Evolutionary conservation across 2,113 vertebrate species (phyloP).

Genomic region (Sminthopsis crassicaudata): DNA sequence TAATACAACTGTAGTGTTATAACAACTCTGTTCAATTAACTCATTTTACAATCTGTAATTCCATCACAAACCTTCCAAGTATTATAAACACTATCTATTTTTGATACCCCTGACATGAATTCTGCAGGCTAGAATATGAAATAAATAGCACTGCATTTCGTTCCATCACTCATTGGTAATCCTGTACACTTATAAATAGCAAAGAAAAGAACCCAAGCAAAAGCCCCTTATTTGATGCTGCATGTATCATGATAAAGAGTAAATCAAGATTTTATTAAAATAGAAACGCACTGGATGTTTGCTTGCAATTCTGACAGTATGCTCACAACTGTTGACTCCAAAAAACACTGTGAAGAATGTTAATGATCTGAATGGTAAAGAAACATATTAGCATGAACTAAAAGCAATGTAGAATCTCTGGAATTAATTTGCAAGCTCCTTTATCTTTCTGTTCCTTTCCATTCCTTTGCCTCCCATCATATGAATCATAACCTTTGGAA

Average conservation of each 20-base stretch:
- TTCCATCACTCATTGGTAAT: constrained; percentile 49
- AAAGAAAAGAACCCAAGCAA: constrained; percentile 30
- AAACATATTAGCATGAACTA: constrained; percentile 55
- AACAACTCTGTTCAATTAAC: constrained; percentile 59
- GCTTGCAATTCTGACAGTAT: constrained; percentile 57
- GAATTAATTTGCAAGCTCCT: constrained; percentile 68
- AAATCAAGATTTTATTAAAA: constrained; percentile 68
- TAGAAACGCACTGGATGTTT: constrained; percentile 68
- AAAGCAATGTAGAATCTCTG: constrained; percentile 61
- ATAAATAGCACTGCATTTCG: constrained; percentile 53
- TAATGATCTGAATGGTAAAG: constrained; percentile 69
- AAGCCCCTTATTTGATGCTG: constrained; percentile 50
- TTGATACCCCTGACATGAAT: constrained; percentile 54
- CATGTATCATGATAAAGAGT: constrained; percentile 57
- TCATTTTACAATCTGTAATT: constrained; percentile 55
- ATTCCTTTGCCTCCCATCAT: constrained; percentile 51
- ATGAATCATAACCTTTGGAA: constrained; percentile 38
- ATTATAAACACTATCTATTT: constrained; percentile 61
- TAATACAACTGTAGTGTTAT: constrained; percentile 42
- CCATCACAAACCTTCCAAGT: constrained; percentile 52
- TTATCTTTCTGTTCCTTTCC: constrained; percentile 59
- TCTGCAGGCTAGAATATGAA: constrained; percentile 49
- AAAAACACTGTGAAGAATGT: constrained; percentile 73
- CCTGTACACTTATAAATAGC: constrained; percentile 43
- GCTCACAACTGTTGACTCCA: constrained; percentile 60